Percentiles rank a stretch among this genome's conserved stretches.
phyloP scores from a whole-genome alignment of 2,113 vertebrate genomes.

The Stegostoma tigrinum region DNA sequence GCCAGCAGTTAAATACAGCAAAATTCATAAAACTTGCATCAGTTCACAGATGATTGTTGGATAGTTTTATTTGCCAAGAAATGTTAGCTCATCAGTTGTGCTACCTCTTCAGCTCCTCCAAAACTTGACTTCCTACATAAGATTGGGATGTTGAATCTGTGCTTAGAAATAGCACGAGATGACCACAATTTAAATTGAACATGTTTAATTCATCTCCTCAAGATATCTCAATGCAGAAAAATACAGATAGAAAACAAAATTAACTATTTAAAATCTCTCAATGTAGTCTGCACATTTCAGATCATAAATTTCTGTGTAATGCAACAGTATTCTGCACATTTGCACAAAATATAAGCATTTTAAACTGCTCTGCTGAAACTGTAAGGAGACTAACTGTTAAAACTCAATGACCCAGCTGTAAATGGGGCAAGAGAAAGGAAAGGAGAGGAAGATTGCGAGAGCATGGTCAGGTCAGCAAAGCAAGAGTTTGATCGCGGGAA shows the following conservation, averaged over 20 bases:
- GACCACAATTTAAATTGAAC: neutral
- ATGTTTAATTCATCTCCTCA: neutral
- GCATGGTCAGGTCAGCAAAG: neutral
- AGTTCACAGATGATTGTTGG: neutral
- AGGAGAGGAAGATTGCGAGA: neutral
- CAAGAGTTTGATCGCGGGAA: neutral
- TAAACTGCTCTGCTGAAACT: neutral
- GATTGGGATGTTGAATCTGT: neutral
- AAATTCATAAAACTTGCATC: neutral
- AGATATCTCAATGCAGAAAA: neutral
- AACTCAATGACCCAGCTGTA: neutral
- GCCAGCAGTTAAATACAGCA: neutral
- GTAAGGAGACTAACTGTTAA: neutral
- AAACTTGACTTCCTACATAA: neutral
- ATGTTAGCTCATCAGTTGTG: neutral
- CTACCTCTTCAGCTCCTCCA: neutral
- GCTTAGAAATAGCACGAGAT: neutral
- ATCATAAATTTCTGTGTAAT: neutral
- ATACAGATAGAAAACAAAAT: neutral
- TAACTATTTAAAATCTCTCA: neutral
- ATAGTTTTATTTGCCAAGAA: neutral
- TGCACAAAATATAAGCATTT: neutral
- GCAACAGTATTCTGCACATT: neutral
- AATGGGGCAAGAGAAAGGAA: neutral
- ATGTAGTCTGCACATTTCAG: neutral